Evolutionary conservation across 2,113 vertebrate species (phyloP), one percentile per base, ranked within the genome.

Genomic region (Xiphias gladius): DNA sequence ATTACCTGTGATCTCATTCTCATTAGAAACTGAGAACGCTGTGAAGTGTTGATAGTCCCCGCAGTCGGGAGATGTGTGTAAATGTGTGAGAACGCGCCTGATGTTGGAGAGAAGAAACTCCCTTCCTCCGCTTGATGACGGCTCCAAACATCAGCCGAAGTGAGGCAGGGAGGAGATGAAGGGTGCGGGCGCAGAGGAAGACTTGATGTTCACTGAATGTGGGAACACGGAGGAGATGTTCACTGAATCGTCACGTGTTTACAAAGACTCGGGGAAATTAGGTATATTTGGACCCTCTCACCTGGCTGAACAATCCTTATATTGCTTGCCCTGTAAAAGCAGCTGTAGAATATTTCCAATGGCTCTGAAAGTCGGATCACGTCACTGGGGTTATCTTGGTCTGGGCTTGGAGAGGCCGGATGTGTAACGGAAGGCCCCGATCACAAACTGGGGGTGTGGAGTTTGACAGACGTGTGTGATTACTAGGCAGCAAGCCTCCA

Each of bases 1-100:
- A 43, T 86, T 90, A 92, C 87, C 87, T 91, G 89, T 82, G 86
- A 93, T 84, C 89, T 76, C 86, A 68, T 88, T 77, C 89, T 91
- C 88, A 86, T 91, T 86, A 90, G 83, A 82, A 91, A 84, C 80
- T 43, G 89, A 88, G 89, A 92, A 89, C 75, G 64, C 10, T 80
- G 86, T 86, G 82, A 91, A 91, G 88, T 82, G 85, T 84, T 46
- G 84, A 83, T 80, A 82, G 71, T 88, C 85, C 43, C 84, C 11
- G n/a, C 84, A 50, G 81, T 64, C 87, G 85, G 79, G 79, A 66
- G 84, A 79, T 52, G 82, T 54, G 73, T 81, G 80, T 67, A 75
- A 80, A 72, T 32, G 24, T 67, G 86, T 71, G 73, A 87, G 71
- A 88, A 69, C 0, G 66, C 1, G 43, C 35, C 46, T 22, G 67